phyloP scores from a whole-genome alignment of 2,797 vertebrate genomes.

The Centropyge bicolor region DNA sequence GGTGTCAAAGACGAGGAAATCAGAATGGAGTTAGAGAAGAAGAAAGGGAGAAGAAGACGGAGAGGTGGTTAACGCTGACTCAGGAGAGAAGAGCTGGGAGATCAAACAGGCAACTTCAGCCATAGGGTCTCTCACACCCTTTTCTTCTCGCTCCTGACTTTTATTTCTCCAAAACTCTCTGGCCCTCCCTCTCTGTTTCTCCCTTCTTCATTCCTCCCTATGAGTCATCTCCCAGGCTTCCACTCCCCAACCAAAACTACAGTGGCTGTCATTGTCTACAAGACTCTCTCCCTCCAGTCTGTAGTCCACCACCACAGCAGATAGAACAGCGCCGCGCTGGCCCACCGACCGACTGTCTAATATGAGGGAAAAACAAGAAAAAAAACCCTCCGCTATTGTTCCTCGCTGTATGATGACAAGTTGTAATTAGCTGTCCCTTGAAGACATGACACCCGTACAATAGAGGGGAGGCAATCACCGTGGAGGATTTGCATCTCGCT shows the following conservation, averaged over 20 bases:
- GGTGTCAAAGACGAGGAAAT: slow-evolving; percentile 58
- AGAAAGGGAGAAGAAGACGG: slow-evolving; percentile 25
- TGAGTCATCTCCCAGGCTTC: slow-evolving; percentile 83
- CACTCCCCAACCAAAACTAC: slow-evolving; percentile 74
- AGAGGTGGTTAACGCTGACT: slow-evolving; percentile 63
- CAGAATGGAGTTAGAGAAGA: slow-evolving; percentile 17
- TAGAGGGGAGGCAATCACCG: slow-evolving; percentile 47
- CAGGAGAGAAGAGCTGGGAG: slow-evolving; percentile 55
- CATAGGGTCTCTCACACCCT: slow-evolving; percentile 62
- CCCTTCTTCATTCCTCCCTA: slow-evolving; percentile 73
- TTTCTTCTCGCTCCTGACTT: slow-evolving; percentile 62
- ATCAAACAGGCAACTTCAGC: slow-evolving; percentile 73
- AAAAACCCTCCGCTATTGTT: slow-evolving; percentile 36
- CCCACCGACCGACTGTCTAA: slow-evolving; percentile 44
- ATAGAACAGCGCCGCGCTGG: slow-evolving; percentile 20
- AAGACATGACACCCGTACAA: slow-evolving; percentile 66
- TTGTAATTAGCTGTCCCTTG: slow-evolving; percentile 74
- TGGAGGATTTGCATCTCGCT: slow-evolving; percentile 41
- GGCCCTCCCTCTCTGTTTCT: slow-evolving; percentile 57
- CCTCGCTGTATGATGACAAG: slow-evolving; percentile 55
- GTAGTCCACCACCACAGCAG: slow-evolving; percentile 49
- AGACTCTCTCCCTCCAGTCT: slow-evolving; percentile 52
- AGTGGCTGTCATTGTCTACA: slow-evolving; percentile 81
- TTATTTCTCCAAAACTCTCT: slow-evolving; percentile 63
- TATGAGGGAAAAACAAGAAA: slow-evolving; percentile 13